These are phyloP conservation scores for Amazonetta brasiliensis DNA, from an alignment of 2,797 vertebrate genomes.

Conservation along the genomic window DNA sequence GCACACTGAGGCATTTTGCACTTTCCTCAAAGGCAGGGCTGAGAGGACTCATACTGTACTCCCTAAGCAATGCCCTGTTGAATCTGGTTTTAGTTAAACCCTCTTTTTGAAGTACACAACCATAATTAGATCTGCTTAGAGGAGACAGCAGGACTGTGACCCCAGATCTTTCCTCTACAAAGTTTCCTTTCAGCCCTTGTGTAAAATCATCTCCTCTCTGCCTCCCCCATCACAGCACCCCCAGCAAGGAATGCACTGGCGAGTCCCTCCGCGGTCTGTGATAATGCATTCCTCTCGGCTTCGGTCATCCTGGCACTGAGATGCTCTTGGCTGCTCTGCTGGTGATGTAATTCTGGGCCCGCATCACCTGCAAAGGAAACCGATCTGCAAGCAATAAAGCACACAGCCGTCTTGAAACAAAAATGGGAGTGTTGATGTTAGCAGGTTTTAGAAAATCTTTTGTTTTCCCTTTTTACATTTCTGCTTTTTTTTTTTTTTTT, in stretches of 20 bases:
- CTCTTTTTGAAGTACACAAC: constrained; percentile 69
- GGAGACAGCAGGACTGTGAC: constrained; percentile 69
- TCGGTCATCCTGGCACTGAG: constrained; percentile 76
- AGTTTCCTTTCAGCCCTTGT: constrained; percentile 49
- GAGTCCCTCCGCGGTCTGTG: constrained; percentile 73
- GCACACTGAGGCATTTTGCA: background rate
- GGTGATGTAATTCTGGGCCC: constrained; percentile 83
- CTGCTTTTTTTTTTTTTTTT: background rate
- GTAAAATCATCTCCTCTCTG: constrained; percentile 61
- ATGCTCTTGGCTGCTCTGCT: constrained; percentile 78
- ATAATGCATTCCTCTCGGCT: constrained; percentile 83
- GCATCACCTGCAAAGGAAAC: constrained; percentile 77
- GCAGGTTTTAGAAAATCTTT: background rate
- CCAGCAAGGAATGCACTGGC: constrained; percentile 72
- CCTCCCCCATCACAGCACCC: constrained; percentile 38
- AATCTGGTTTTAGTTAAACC: constrained; percentile 76
- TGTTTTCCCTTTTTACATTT: background rate
- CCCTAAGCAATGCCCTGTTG: constrained; percentile 54
- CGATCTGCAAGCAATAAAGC: constrained; percentile 62
- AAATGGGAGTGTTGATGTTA: constrained; percentile 42
- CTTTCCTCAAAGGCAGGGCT: constrained; percentile 56
- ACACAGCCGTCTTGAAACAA: constrained; percentile 40
- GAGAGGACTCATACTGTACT: constrained; percentile 38
- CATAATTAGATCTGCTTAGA: constrained; percentile 72
- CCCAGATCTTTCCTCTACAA: constrained; percentile 56